Conservation (phyloP, 2,888 invertebrate species). For the Odontocerum albicorne region DNA sequence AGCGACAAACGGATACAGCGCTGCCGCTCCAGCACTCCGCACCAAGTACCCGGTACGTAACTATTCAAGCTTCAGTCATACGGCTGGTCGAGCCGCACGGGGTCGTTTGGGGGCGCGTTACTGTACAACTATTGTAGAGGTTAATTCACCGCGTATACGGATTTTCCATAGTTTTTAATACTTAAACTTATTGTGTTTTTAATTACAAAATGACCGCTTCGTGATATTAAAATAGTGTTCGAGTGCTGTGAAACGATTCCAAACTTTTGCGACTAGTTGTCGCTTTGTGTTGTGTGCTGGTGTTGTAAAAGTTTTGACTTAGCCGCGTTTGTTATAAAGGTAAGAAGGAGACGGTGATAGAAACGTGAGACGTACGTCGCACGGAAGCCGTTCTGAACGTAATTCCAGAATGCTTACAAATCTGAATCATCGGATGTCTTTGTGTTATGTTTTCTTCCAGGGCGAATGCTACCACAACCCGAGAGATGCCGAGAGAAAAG, state of each 20-base stretch:
- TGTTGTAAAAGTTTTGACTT: slow-evolving; percentile 28
- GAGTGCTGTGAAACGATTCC: slow-evolving; percentile 24
- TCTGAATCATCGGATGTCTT: slow-evolving; percentile 21
- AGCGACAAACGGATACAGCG: background rate
- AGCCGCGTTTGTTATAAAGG: slow-evolving; percentile 26
- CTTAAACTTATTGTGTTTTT: slow-evolving; percentile 1
- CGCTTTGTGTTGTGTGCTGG: slow-evolving; percentile 23
- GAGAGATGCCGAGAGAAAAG: no score
- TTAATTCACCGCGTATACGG: background rate
- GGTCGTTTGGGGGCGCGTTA: slow-evolving; percentile 12
- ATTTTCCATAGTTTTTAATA: slow-evolving; percentile 1
- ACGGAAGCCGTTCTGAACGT: slow-evolving; percentile 28
- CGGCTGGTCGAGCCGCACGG: slow-evolving; percentile 17
- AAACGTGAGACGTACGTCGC: slow-evolving; percentile 24
- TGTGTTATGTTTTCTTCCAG: slow-evolving; percentile 24
- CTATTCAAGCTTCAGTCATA: slow-evolving; percentile 19
- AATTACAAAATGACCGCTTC: slow-evolving; percentile 29
- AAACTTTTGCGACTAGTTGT: slow-evolving; percentile 1
- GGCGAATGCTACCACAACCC: slow-evolving; percentile 1
- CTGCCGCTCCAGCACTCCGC: background rate
- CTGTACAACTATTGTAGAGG: no score
- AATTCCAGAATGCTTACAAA: slow-evolving; percentile 26
- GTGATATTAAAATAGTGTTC: slow-evolving; percentile 1
- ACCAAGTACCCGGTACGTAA: background rate
- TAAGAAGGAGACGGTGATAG: slow-evolving; percentile 29